A percentile compares a stretch with the other conserved stretches of the same genome.
Conservation (phyloP, 2,113 vertebrate species). For the Carettochelys insculpta region DNA sequence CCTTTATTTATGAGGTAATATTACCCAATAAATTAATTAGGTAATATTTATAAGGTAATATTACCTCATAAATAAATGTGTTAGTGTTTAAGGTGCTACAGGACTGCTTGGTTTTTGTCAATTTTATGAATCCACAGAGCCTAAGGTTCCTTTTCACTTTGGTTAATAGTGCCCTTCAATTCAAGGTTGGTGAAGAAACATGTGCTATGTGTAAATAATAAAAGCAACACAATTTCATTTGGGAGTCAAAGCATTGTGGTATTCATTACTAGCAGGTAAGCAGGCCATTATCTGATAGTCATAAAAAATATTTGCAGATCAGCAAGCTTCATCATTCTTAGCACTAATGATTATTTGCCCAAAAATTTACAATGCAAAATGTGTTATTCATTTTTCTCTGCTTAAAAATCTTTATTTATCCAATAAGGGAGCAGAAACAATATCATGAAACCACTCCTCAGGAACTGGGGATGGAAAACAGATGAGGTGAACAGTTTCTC, state of each 20-base stretch:
- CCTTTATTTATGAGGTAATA: too few relatives aligned
- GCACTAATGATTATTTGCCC: neutral
- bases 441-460: neutral
- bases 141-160: neutral
- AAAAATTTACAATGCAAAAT: neutral
- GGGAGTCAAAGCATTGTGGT: neutral
- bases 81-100: too few relatives aligned
- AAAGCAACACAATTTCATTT: neutral
- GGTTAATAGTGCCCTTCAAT: neutral
- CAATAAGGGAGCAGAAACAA: neutral
- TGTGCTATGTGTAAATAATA: neutral
- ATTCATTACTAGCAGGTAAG: neutral
- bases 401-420: neutral
- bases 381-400: neutral
- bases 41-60: too few relatives aligned
- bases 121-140: too few relatives aligned
- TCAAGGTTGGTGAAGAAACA: neutral
- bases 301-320: neutral
- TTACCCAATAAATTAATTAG: too few relatives aligned
- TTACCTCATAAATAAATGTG: too few relatives aligned
- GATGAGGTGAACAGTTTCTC: neutral
- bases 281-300: neutral
- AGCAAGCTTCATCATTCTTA: neutral
- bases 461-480: slow-evolving; percentile 22
- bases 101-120: too few relatives aligned